Percentiles rank a stretch among this genome's conserved stretches.
Conservation (phyloP, 1,140 invertebrate genomes). For the Oncopodura yosiiana region DNA sequence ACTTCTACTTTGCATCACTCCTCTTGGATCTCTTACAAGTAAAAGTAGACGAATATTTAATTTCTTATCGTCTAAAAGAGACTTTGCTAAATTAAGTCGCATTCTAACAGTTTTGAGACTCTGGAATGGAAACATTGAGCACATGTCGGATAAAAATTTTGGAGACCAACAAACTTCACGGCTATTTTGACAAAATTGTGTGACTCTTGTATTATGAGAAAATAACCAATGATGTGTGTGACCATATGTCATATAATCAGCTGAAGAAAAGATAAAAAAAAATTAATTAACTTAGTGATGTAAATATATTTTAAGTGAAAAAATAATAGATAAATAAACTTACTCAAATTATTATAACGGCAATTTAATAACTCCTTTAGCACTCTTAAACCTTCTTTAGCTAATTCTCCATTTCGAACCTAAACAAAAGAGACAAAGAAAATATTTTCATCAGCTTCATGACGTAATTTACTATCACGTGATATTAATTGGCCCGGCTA, state of each 20-base stretch:
- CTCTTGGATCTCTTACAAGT: slow-evolving; percentile 71
- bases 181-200: slow-evolving; percentile 63
- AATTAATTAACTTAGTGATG: slow-evolving; percentile 1
- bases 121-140: slow-evolving; percentile 73
- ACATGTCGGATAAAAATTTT: slow-evolving; percentile 63
- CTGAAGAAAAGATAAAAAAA: slow-evolving; percentile 37
- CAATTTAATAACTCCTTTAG: slow-evolving; percentile 63
- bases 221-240: slow-evolving; percentile 66
- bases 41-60: slow-evolving; percentile 61
- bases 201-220: slow-evolving; percentile 68
- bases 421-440: slow-evolving; percentile 9
- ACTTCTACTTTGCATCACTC: slow-evolving; percentile 70
- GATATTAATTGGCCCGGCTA: too few species aligned
- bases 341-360: slow-evolving; percentile 58
- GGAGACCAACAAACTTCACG: slow-evolving; percentile 63
- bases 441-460: too few species aligned
- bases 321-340: slow-evolving; percentile 19
- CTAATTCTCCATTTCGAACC: slow-evolving; percentile 48
- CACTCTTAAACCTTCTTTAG: slow-evolving; percentile 52
- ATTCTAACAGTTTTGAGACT: slow-evolving; percentile 75
- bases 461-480: too few species aligned
- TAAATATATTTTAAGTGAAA: slow-evolving; percentile 9
- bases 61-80: slow-evolving; percentile 60
- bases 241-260: slow-evolving; percentile 65
- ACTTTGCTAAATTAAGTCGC: slow-evolving; percentile 57